Evolutionary conservation across 2,888 invertebrate genomes (phyloP).

Genomic region (Stenodera caucasica): DNA sequence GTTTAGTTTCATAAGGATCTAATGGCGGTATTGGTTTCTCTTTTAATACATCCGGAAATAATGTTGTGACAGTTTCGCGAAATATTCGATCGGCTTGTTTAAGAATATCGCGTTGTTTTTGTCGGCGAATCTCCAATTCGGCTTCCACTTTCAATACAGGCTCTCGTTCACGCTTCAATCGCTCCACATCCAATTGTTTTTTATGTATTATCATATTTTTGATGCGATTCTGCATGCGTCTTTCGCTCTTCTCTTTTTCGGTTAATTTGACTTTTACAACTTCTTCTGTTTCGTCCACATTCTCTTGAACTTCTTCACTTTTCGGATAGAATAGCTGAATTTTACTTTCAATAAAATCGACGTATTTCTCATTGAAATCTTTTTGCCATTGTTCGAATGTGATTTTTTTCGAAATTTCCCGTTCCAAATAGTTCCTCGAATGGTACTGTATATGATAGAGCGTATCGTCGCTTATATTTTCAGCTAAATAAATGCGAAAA

Average conservation of each 20-base stretch:
- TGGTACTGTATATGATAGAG: neutral
- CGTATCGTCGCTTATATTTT: no score
- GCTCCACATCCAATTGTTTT: conserved; percentile 64
- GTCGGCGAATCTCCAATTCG: conserved; percentile 62
- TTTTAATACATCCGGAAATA: conserved; percentile 65
- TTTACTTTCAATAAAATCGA: conserved; percentile 48
- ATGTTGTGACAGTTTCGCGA: conserved; percentile 64
- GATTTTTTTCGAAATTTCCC: conserved; percentile 60
- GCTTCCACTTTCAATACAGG: conserved; percentile 63
- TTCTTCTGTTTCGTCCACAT: conserved; percentile 30
- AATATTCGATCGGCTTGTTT: conserved; percentile 65
- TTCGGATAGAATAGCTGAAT: conserved; percentile 50
- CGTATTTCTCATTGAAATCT: conserved; percentile 59
- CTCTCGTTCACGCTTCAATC: conserved; percentile 63
- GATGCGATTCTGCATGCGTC: conserved; percentile 67
- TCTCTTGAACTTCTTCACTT: conserved; percentile 24
- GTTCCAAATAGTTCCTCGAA: conserved; percentile 31
- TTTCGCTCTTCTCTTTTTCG: conserved; percentile 62
- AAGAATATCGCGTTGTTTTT: conserved; percentile 59
- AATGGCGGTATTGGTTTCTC: conserved; percentile 56
- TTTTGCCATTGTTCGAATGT: conserved; percentile 65
- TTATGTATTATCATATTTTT: conserved; percentile 65
- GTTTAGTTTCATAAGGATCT: conserved; percentile 43
- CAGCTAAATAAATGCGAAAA: neutral
- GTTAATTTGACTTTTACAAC: conserved; percentile 29